These are phyloP conservation scores for Darevskia nairensis DNA, from an alignment of 2,797 vertebrate genomes.

Conservation along the genomic window DNA sequence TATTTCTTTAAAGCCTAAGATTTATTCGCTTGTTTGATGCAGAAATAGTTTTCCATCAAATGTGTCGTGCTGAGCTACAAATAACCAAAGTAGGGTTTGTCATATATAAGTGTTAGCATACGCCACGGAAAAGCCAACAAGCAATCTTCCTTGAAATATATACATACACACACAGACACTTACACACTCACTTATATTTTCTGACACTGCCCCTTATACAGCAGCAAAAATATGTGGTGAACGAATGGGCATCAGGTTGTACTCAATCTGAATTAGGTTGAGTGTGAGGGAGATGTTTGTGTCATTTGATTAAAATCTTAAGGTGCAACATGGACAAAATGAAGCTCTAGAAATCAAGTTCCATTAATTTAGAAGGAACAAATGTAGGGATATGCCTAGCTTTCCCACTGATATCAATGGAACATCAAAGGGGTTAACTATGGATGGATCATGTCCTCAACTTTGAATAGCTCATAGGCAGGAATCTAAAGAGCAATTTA, in stretches of 20 bases:
- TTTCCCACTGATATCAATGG: not conserved
- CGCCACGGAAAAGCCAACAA: slow-evolving; percentile 19
- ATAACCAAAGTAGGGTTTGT: slow-evolving; percentile 22
- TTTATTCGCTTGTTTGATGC: slow-evolving; percentile 37
- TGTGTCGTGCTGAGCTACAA: slow-evolving; percentile 13
- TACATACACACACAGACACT: not conserved
- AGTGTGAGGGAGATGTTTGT: not conserved
- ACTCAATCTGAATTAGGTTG: not conserved
- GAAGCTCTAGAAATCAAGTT: not conserved
- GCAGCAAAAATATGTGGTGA: slow-evolving; percentile 2
- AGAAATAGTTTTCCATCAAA: slow-evolving; percentile 46
- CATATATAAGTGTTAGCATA: slow-evolving; percentile 15
- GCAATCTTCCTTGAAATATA: not conserved
- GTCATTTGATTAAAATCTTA: not conserved
- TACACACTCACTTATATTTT: not conserved
- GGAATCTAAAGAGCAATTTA: not conserved
- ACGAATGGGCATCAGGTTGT: not conserved
- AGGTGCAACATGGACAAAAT: not conserved
- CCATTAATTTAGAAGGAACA: not conserved
- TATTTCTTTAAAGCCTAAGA: slow-evolving; percentile 28
- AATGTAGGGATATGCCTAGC: not conserved
- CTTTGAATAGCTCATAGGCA: not conserved
- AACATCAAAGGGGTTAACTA: not conserved
- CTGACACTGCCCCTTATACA: not conserved
- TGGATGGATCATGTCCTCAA: not conserved